Evolutionary conservation across 2,797 vertebrate genomes (phyloP), one percentile per base, ranked within the genome.

Genomic region (Tangara arthus): DNA sequence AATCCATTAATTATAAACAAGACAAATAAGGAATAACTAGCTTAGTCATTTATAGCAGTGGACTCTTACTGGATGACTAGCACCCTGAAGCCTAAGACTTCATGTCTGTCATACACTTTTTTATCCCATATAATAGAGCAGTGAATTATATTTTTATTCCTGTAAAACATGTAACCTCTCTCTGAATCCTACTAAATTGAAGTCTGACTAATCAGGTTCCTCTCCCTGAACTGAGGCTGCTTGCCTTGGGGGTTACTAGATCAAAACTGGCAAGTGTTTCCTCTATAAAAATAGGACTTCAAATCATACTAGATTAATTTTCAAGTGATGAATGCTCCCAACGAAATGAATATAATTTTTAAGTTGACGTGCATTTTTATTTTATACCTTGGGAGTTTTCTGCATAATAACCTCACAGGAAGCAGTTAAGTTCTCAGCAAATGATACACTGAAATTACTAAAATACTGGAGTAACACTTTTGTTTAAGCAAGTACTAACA

Each of bases 361-460:
- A 89, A 65, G 24, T 15, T 82, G 78, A 61, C 50, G 94, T 82
- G 44, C 89, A 86, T 68, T 94, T 84, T 95, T 70, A 82, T 41
- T 95, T 96, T 53, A 92, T 83, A 60, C 39, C 37, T 73, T 73
- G 75, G 20, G 59, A 88, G 75, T 92, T 95, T 96, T 84, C 77
- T 87, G 27, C 57, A 37, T 53, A 69, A 73, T 64, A 95, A 64
- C 41, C 55, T 94, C 72, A 94, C 73, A 89, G 60, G 65, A 96
- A 95, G 78, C 27, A 90, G 79, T 13, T 64, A 47, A 44, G 24
- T 49, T 95, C 56, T 90, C 81, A 94, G 72, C 17, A 84, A 69
- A 72, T 8, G 9, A 47, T 15, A 72, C 21, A 65, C 17, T 37
- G 28, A 46, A 78, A 68, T 46, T 34, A 90, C 15, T 60, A 12